Percentiles rank a stretch among this genome's conserved stretches.
Evolutionary conservation across 2,888 invertebrate species (phyloP).

Genomic region (Chirona hameri): DNA sequence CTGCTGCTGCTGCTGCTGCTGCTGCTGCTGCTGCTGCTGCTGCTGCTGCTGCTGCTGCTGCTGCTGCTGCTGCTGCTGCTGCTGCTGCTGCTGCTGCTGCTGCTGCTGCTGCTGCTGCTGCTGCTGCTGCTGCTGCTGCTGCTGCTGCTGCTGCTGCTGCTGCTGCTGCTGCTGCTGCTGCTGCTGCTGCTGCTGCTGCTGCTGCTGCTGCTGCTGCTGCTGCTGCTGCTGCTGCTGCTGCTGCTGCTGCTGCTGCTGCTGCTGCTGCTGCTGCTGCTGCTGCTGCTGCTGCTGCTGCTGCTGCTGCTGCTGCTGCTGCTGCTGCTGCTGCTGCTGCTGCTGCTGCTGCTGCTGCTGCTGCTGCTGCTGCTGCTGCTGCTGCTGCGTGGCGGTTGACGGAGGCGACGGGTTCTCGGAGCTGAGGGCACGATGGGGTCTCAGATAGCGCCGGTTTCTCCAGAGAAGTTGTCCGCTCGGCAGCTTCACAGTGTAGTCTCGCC

Average conservation of each 20-base stretch:
- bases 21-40: conserved; percentile 32
- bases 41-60: conserved; percentile 32
- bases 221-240: conserved; percentile 32
- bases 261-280: conserved; percentile 32
- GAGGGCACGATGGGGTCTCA: no score
- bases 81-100: conserved; percentile 32
- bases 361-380: no score
- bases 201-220: conserved; percentile 32
- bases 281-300: conserved; percentile 32
- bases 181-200: conserved; percentile 32
- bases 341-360: conserved; percentile 32
- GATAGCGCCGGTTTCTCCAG: no score
- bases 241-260: conserved; percentile 32
- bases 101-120: conserved; percentile 32
- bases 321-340: conserved; percentile 32
- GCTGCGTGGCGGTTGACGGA: no score
- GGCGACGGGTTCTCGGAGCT: no score
- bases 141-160: conserved; percentile 32
- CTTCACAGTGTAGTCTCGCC: no score
- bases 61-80: conserved; percentile 32
- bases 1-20: conserved; percentile 32
- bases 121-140: conserved; percentile 32
- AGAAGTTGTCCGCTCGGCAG: no score
- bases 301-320: conserved; percentile 32
- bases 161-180: conserved; percentile 32